These are phyloP conservation scores for Vespertilio murinus DNA, from an alignment of 2,797 vertebrate species.

Conservation along the genomic window DNA sequence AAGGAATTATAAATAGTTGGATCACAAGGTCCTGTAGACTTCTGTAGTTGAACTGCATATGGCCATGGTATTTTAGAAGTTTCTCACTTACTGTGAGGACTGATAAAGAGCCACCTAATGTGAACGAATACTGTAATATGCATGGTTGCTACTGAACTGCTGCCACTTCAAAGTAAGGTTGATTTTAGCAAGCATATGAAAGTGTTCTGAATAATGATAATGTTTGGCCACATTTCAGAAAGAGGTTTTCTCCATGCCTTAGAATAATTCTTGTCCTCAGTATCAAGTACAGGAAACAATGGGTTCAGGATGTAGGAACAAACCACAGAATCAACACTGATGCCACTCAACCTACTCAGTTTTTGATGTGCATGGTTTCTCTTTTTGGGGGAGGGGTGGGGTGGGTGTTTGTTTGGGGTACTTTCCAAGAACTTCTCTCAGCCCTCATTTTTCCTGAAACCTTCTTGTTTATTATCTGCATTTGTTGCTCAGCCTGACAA, in stretches of 20 bases:
- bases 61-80: neutral
- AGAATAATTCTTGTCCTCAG: neutral
- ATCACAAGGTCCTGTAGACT: neutral
- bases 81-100: neutral
- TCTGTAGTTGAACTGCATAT: too few relatives aligned
- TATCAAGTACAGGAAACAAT: neutral
- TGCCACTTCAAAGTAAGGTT: neutral
- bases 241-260: neutral
- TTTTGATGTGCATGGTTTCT: too few relatives aligned
- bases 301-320: neutral
- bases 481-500: neutral
- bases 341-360: neutral
- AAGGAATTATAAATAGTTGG: neutral
- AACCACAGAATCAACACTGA: neutral
- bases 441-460: neutral
- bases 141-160: neutral
- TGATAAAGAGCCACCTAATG: neutral
- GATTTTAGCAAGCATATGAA: neutral
- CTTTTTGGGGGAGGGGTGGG: too few relatives aligned
- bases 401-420: neutral
- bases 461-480: neutral
- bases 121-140: neutral
- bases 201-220: neutral
- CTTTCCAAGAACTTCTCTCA: neutral
- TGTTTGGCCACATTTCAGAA: neutral